These are phyloP conservation scores for Neodiprion pinetum DNA, from an alignment of 1,140 invertebrate species.

Conservation along the genomic window DNA sequence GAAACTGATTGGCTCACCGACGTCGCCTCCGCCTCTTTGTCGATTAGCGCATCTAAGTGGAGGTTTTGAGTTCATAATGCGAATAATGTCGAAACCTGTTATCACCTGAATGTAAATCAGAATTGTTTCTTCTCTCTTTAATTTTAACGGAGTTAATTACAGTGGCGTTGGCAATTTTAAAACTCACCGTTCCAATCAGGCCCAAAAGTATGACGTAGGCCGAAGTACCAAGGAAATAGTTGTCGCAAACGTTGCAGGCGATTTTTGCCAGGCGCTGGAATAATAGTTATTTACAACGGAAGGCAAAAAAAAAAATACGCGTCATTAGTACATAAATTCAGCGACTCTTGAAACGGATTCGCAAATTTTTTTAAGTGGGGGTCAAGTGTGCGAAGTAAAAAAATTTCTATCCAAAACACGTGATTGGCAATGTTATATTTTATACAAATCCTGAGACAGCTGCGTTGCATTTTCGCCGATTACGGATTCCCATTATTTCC, in stretches of 20 bases:
- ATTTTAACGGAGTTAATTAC: background rate
- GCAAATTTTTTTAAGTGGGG: too few species aligned
- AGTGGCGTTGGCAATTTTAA: background rate
- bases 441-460: constrained; percentile 20
- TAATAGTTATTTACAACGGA: constrained; percentile 8
- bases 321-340: too few species aligned
- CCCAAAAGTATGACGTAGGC: constrained; percentile 52
- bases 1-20: constrained; percentile 25
- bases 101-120: constrained; percentile 41
- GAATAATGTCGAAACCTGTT: constrained; percentile 49
- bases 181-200: constrained; percentile 59
- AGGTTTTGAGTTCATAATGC: constrained; percentile 47
- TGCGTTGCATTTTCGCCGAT: constrained; percentile 30
- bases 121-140: background rate
- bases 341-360: too few species aligned
- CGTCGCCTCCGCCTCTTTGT: constrained; percentile 16
- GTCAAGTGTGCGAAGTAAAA: too few species aligned
- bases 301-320: background rate
- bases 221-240: constrained; percentile 50
- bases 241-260: constrained; percentile 51
- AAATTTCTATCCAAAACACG: too few species aligned
- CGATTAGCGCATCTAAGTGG: constrained; percentile 28
- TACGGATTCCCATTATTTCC: constrained; percentile 36
- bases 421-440: background rate
- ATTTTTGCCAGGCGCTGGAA: constrained; percentile 45